These are phyloP conservation scores for Hippasteria phrygiana DNA, from an alignment of 53 echinoderm and acorn worm species.

Conservation along the genomic window DNA sequence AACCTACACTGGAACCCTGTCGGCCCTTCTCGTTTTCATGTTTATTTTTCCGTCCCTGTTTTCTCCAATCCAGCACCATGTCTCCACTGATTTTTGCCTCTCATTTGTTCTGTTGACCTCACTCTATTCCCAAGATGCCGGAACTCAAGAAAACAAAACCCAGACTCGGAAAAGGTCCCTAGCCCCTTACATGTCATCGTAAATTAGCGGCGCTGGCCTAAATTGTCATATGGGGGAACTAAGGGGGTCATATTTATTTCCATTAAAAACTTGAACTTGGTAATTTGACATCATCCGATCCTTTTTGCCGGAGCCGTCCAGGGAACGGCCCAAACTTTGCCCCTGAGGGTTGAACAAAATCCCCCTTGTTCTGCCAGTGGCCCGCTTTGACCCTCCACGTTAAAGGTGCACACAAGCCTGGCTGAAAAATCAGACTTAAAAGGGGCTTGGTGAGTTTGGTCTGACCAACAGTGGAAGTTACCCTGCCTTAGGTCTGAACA, in stretches of 20 bases:
- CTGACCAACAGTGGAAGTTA: too few species aligned
- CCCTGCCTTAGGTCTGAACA: too few species aligned
- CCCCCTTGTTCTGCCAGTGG: background rate
- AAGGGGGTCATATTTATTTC: background rate
- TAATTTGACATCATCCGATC: background rate
- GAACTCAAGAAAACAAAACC: background rate
- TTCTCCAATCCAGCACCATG: background rate
- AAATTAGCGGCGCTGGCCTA: background rate
- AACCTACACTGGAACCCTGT: background rate
- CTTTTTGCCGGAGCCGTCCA: background rate
- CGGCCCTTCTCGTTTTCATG: background rate
- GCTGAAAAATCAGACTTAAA: too few species aligned
- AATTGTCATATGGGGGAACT: background rate
- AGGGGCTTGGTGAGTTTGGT: too few species aligned
- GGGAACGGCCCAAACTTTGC: background rate
- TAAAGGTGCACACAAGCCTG: background rate
- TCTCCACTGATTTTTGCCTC: background rate
- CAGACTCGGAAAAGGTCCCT: background rate
- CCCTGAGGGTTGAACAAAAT: constrained; percentile 9
- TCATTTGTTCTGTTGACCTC: background rate
- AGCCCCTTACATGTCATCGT: background rate
- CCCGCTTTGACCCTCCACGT: background rate
- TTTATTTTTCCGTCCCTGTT: background rate
- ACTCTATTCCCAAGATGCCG: background rate
- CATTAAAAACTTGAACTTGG: background rate